Base-by-base conservation (phyloP, 2,797 vertebrate genomes). In the Taenioides sp. region DNA sequence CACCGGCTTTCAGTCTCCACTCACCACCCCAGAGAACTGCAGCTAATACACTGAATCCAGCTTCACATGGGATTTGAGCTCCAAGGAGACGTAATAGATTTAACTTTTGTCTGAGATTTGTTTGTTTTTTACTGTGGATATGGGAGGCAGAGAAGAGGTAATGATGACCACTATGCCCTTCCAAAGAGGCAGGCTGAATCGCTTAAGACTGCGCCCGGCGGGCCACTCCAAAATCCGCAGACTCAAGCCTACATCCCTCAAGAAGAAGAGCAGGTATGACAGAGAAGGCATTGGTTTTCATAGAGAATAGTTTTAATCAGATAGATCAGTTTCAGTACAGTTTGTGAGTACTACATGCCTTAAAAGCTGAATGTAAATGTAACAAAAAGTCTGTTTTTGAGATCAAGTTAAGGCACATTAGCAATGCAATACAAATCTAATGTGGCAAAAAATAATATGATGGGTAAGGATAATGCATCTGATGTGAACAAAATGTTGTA, bases 141-240 rank as follows among this genome's bases (percentile, higher is more conserved):
- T 92, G 91, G 86, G 86, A 62, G 89, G 87, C 75, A 89, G 81
- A 82, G 86, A 87, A 59, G 85, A 92, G 72, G 71, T 87, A 20
- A n/a, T 73, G 72, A 69, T 82, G 68, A 72, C 81, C 80, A 78
- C 61, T 74, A 86, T 87, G 78, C 77, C 76, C 67, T 82, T 81
- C 65, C 31, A 85, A 60, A 73, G 59, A 17, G 2, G 55, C 65
- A 81, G 67, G 69, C 67, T 86, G n/a, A 82, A 18, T 71, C 82
- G 70, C 43, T 78, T 90, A 34, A 79, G 76, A 79, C 49, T 88
- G 5, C 78, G 67, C 65, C 68, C 79, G 0, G 23, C 22, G 0
- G n/a, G 25, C n/a, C 65, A n/a, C 25, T 40, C 64, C 61, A 1
- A 5, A 50, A 54, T 1, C 23, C 86, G 67, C 18, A 78, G 25